Percentiles rank a stretch among this genome's conserved stretches.
These are phyloP conservation scores for Carduelis carduelis DNA, from an alignment of 2,797 vertebrate species.

Conservation along the genomic window DNA sequence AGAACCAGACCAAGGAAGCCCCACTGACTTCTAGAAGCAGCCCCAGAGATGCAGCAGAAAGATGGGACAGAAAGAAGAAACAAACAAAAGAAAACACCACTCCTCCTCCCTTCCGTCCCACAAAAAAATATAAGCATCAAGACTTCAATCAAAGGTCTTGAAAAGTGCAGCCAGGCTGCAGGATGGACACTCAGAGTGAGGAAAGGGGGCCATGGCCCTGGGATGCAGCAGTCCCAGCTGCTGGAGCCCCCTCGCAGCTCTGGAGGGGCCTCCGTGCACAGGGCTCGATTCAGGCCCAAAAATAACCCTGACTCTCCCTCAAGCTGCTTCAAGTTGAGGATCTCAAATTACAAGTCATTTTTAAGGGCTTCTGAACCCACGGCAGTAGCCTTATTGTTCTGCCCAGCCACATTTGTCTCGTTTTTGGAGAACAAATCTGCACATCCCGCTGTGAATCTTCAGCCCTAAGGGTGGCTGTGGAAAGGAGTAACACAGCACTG, in stretches of 20 bases:
- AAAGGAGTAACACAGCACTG: neutral
- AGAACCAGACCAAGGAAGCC: neutral
- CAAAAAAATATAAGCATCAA: neutral
- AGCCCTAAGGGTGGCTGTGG: neutral
- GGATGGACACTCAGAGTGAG: neutral
- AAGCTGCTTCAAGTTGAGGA: neutral
- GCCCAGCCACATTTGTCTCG: neutral
- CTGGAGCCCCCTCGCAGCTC: neutral
- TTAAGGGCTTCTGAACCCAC: neutral
- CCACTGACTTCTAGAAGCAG: neutral
- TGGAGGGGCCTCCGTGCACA: neutral
- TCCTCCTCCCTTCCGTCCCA: neutral
- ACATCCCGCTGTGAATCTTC: fast-evolving
- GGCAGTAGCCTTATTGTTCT: neutral
- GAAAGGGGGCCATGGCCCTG: neutral
- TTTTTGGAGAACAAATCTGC: neutral
- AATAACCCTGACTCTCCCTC: neutral
- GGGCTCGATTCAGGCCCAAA: neutral
- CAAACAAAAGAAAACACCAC: fast-evolving
- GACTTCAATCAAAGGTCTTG: neutral
- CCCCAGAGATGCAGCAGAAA: neutral
- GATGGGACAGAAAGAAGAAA: neutral
- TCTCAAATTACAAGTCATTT: neutral
- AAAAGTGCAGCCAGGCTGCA: neutral
- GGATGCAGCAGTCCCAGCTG: neutral